These are phyloP conservation scores for Pipistrellus pygmaeus DNA, from an alignment of 2,797 vertebrate genomes.

Conservation along the genomic window DNA sequence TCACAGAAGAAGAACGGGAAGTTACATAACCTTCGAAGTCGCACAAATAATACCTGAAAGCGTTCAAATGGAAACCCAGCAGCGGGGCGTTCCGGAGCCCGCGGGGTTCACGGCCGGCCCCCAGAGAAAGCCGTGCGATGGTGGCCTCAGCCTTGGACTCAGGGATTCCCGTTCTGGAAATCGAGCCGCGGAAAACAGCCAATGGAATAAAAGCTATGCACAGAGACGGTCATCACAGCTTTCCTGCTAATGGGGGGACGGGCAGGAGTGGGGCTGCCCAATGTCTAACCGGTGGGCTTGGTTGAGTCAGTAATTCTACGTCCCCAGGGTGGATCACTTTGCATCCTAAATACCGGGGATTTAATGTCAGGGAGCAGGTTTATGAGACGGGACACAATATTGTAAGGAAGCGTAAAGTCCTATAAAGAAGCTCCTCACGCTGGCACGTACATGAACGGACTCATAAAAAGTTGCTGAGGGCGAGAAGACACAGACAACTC, in stretches of 20 bases:
- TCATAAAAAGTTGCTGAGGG: background rate
- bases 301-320: background rate
- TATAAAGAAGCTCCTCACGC: background rate
- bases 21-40: slow-evolving; percentile 12
- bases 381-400: background rate
- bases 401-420: background rate
- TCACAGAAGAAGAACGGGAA: slow-evolving; percentile 35
- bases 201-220: background rate
- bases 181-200: background rate
- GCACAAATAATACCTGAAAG: background rate
- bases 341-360: background rate
- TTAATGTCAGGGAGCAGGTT: background rate
- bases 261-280: background rate
- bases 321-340: background rate
- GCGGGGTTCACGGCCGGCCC: background rate
- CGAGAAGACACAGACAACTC: background rate
- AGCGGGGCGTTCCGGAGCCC: background rate
- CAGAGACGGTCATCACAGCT: background rate
- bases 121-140: background rate
- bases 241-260: background rate
- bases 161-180: slow-evolving; percentile 28
- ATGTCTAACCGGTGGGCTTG: background rate
- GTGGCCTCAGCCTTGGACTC: background rate
- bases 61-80: background rate
- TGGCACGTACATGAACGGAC: background rate